Percentiles rank a stretch among this genome's conserved stretches.
phyloP scores from a whole-genome alignment of 2,888 invertebrate genomes.

The Hecatera dysodea region DNA sequence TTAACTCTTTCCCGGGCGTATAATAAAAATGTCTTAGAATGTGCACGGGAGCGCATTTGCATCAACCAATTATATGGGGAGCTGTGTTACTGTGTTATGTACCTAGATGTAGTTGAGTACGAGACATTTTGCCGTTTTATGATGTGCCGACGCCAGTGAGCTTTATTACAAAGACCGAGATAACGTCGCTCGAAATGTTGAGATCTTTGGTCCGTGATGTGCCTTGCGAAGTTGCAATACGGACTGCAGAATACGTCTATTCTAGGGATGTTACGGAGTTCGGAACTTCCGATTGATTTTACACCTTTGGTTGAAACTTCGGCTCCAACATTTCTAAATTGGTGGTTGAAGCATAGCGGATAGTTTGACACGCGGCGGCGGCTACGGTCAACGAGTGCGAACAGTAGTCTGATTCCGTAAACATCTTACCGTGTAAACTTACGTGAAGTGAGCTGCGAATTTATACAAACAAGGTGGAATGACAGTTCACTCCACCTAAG shows the following conservation, averaged over 20 bases:
- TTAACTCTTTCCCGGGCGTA: slow-evolving; percentile 80
- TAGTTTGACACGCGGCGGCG: too few relatives aligned
- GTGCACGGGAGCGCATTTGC: slow-evolving; percentile 79
- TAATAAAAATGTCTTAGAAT: slow-evolving; percentile 83
- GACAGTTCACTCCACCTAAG: too few relatives aligned
- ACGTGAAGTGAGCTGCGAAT: too few relatives aligned
- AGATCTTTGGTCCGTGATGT: slow-evolving; percentile 52
- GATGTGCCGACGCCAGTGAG: slow-evolving; percentile 69
- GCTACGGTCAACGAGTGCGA: too few relatives aligned
- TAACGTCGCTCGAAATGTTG: slow-evolving; percentile 60
- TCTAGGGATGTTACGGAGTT: too few relatives aligned
- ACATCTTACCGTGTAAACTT: too few relatives aligned
- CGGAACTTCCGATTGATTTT: slow-evolving; percentile 8
- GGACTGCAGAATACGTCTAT: slow-evolving; percentile 28
- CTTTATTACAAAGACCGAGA: slow-evolving; percentile 72
- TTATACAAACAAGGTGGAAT: too few relatives aligned
- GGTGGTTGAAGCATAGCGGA: too few relatives aligned
- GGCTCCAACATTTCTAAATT: too few relatives aligned
- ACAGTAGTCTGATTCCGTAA: too few relatives aligned
- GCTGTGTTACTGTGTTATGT: slow-evolving; percentile 40
- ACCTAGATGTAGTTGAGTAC: slow-evolving; percentile 64
- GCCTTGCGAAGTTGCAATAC: slow-evolving; percentile 67
- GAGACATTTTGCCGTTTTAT: slow-evolving; percentile 76
- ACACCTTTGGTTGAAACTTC: too few relatives aligned
- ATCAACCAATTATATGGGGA: slow-evolving; percentile 64